These are phyloP conservation scores for Pogonocherus hispidulus DNA, from an alignment of 2,888 invertebrate genomes.

Conservation along the genomic window DNA sequence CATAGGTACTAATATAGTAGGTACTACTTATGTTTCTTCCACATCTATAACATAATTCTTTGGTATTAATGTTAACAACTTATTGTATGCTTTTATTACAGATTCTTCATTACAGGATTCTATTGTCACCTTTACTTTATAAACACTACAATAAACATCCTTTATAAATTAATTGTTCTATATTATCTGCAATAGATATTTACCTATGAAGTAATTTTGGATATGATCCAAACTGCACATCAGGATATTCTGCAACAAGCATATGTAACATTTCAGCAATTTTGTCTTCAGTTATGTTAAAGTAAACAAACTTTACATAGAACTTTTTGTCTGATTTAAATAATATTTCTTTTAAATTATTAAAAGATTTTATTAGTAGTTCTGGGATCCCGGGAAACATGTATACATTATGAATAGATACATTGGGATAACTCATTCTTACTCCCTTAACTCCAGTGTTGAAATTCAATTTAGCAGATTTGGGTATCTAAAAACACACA, in stretches of 20 bases:
- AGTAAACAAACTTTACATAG: conserved; percentile 66
- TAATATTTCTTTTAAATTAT: conserved; percentile 59
- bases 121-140: conserved; percentile 70
- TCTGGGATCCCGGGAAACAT: conserved; percentile 81
- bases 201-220: conserved; percentile 69
- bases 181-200: not conserved
- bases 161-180: conserved; percentile 6
- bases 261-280: conserved; percentile 66
- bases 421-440: conserved; percentile 67
- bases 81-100: conserved; percentile 64
- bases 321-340: conserved; percentile 67
- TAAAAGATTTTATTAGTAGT: conserved; percentile 68
- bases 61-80: conserved; percentile 64
- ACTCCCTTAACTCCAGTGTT: conserved; percentile 59
- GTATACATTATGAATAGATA: conserved; percentile 75
- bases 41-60: conserved; percentile 54
- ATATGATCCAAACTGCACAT: conserved; percentile 72
- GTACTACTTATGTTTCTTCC: conserved; percentile 8
- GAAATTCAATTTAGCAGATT: conserved; percentile 68
- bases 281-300: conserved; percentile 68
- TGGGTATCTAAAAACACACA: conserved; percentile 69
- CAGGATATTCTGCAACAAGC: conserved; percentile 68
- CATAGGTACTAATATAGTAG: too few relatives aligned
- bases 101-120: conserved; percentile 67
- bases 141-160: conserved; percentile 64